Base-by-base conservation (phyloP, 1,140 invertebrate species). In the Potamilus streckersoni region DNA sequence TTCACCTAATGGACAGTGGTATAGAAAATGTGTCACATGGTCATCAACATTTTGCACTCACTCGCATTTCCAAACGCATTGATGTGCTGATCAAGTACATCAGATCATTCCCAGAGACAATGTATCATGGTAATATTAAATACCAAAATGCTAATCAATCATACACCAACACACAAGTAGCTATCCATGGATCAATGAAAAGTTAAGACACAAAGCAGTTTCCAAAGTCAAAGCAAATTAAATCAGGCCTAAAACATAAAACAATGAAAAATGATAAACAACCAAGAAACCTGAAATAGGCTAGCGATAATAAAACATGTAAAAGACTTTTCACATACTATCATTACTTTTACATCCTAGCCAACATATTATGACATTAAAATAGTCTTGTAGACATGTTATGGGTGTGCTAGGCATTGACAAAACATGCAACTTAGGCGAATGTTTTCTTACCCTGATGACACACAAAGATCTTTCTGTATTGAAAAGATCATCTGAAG, bases 401-500 rank as follows among this genome's bases (percentile, higher is more conserved):
- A 63, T 55, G 13, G 2, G 13, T 31, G 71, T 73, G 17, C 61
- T 73, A 19, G 57, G 72, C 13, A 74, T 68, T 19, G 72, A 74
- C 38, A 68, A 74, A 68, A 74, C 72, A 11, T 74, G 2, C 64
- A 74, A 67, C 56, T 20, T 74, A 13, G 64, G 72, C 1, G 65
- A 74, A 15, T 74, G 67, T 38, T 65, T 59, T 19, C 65, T 74
- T 13, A 74, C 72, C 4, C 64, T 19, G 17, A 74, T 27, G 14
- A 49, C 57, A 3, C 64, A 73, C 15, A 74, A 67, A 20, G 72
- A 67, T 27, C 38, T 61, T 31, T 31, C 27, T 31, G 55, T 74
- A 5, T 11, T 74, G 31, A 56, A 27, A 55, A 63, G 62, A 72
- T 17, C 3, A 49, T 64, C 71, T 1, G 56, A 57, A 6, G 71